phyloP scores from a whole-genome alignment of 2,888 invertebrate genomes.

The Enchytraeus crypticus region DNA sequence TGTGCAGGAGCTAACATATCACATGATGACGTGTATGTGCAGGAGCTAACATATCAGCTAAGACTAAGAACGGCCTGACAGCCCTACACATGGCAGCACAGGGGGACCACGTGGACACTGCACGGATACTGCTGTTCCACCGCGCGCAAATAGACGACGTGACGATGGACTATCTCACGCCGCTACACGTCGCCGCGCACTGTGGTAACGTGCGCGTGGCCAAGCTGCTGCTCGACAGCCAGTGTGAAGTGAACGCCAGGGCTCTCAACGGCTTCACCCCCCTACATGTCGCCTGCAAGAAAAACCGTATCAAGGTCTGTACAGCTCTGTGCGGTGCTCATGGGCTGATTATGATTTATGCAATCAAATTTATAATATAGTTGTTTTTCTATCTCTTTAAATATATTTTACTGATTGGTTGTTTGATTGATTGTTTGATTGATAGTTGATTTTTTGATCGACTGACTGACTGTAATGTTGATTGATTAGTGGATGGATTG shows the following conservation, averaged over 20 bases:
- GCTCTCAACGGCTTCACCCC: conserved; percentile 88
- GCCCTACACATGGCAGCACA: conserved; percentile 97
- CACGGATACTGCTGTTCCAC: conserved; percentile 78
- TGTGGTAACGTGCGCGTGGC: conserved; percentile 75
- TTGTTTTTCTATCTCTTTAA: neutral
- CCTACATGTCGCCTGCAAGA: conserved; percentile 97
- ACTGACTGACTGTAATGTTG: no score
- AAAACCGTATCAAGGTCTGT: conserved; percentile 94
- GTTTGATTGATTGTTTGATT: no score
- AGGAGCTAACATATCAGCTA: conserved; percentile 95
- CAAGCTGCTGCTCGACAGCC: conserved; percentile 83
- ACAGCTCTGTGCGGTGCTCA: no score
- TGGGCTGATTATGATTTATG: no score
- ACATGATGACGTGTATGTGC: no score
- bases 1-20: no score
- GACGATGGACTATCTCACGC: conserved; percentile 77
- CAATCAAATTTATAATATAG: neutral
- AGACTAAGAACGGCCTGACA: conserved; percentile 96
- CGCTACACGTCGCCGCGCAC: conserved; percentile 85
- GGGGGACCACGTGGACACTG: conserved; percentile 98
- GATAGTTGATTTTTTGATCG: no score
- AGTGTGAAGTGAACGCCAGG: conserved; percentile 92
- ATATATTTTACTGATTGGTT: no score
- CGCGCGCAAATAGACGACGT: conserved; percentile 87
- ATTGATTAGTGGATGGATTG: no score